phyloP scores from a whole-genome alignment of 2,888 invertebrate genomes.

The Apantesis nais region DNA sequence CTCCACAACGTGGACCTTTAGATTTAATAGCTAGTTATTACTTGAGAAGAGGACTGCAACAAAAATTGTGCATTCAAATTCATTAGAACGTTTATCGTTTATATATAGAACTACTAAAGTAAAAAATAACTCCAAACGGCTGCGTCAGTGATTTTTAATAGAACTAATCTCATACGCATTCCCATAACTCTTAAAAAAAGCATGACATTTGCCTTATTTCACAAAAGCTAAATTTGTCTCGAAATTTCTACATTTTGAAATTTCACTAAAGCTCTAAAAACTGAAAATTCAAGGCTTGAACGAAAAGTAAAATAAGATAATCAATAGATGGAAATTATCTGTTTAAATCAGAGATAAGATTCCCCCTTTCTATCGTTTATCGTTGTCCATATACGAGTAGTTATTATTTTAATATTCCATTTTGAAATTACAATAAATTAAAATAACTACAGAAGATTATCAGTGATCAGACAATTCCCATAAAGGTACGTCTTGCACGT shows the following conservation, averaged over 20 bases:
- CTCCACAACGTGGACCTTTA: slow-evolving; percentile 1
- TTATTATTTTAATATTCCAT: not conserved
- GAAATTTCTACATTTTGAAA: not conserved
- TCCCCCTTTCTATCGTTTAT: not conserved
- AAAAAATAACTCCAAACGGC: not conserved
- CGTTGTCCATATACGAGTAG: not conserved
- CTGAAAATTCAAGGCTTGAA: not conserved
- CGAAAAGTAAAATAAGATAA: not conserved
- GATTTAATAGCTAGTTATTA: not conserved
- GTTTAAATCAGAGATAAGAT: not conserved
- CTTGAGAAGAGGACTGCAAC: not conserved
- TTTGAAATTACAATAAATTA: not conserved
- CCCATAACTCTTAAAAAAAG: not conserved
- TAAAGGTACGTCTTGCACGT: slow-evolving; percentile 54
- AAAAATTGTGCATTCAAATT: not conserved
- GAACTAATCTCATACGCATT: not conserved
- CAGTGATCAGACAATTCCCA: slow-evolving; percentile 51
- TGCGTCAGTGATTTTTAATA: not conserved
- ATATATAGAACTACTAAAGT: not conserved
- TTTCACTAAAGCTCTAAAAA: not conserved
- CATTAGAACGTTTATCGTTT: not conserved
- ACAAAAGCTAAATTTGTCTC: not conserved
- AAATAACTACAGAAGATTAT: slow-evolving; percentile 34
- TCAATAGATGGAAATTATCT: not conserved
- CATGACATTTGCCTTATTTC: not conserved